These are phyloP conservation scores for Ichneumoninae sp. DNA, from an alignment of 2,888 invertebrate species.

Conservation along the genomic window DNA sequence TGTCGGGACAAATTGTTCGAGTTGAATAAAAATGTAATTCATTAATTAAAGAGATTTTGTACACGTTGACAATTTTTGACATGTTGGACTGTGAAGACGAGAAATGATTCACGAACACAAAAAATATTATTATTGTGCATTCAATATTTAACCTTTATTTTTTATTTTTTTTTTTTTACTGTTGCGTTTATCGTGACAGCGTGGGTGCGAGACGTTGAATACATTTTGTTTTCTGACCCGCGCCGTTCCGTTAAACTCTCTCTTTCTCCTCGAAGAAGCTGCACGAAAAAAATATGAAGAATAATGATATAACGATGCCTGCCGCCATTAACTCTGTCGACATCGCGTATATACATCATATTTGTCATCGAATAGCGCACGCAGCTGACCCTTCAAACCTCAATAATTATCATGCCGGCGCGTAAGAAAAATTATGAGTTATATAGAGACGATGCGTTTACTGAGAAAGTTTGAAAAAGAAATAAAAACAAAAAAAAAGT, in stretches of 20 bases:
- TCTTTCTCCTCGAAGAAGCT: constrained; percentile 31
- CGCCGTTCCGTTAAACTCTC: constrained; percentile 40
- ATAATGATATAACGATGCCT: constrained; percentile 70
- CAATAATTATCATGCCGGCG: constrained; percentile 38
- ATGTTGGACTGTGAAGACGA: background rate
- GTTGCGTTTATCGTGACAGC: constrained; percentile 20
- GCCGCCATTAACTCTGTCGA: constrained; percentile 64
- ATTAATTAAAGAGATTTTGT: background rate
- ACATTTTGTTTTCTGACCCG: constrained; percentile 48
- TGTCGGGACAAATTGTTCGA: background rate
- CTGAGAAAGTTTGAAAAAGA: constrained; percentile 39
- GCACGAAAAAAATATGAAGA: constrained; percentile 13
- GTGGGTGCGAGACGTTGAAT: constrained; percentile 53
- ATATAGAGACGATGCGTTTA: constrained; percentile 13
- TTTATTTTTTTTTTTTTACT: constrained; percentile 16
- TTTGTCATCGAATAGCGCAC: constrained; percentile 18
- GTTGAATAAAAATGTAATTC: background rate
- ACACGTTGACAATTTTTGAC: background rate
- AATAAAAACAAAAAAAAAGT: constrained; percentile 18
- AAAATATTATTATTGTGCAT: constrained; percentile 53
- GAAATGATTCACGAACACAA: constrained; percentile 27
- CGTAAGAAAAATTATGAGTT: constrained; percentile 17
- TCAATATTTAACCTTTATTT: constrained; percentile 46
- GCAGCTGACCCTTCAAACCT: constrained; percentile 31
- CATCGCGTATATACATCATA: constrained; percentile 32